Conservation (phyloP, 2,888 invertebrate species). For the Hydroisotoma schaefferi region DNA sequence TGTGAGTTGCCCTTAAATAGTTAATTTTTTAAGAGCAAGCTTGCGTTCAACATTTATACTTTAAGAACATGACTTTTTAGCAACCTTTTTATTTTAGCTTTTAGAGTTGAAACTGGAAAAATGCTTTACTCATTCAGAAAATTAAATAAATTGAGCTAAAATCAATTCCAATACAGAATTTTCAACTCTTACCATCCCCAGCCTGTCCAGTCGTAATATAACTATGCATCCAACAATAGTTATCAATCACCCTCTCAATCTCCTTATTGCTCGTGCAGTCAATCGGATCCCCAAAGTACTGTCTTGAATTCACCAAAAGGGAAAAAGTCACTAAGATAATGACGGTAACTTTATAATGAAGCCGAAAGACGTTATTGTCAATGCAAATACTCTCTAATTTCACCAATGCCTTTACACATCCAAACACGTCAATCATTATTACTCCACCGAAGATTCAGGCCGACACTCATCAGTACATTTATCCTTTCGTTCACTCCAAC, state of each 20-base stretch:
- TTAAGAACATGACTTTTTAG: too few species aligned
- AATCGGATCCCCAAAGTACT: slow-evolving; percentile 76
- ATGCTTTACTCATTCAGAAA: too few species aligned
- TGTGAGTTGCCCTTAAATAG: too few species aligned
- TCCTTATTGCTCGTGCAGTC: slow-evolving; percentile 59
- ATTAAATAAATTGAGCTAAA: not conserved
- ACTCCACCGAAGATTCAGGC: not conserved
- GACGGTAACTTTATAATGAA: slow-evolving; percentile 71
- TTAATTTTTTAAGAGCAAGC: too few species aligned
- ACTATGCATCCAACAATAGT: slow-evolving; percentile 71
- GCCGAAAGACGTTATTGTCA: slow-evolving; percentile 71
- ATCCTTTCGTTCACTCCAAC: too few species aligned
- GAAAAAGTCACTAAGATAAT: slow-evolving; percentile 69
- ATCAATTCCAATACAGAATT: too few species aligned
- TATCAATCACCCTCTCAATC: slow-evolving; percentile 64
- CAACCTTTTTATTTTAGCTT: too few species aligned
- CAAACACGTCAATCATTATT: slow-evolving; percentile 64
- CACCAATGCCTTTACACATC: slow-evolving; percentile 64
- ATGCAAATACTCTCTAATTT: slow-evolving; percentile 65
- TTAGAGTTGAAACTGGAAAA: too few species aligned
- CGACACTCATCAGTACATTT: too few species aligned
- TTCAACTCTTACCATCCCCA: slow-evolving; percentile 30
- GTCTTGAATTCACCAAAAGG: slow-evolving; percentile 71
- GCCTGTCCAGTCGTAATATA: slow-evolving; percentile 29
- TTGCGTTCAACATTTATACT: too few species aligned